Evolutionary conservation across 2,797 vertebrate species (phyloP).

Genomic region (Characodon lateralis): DNA sequence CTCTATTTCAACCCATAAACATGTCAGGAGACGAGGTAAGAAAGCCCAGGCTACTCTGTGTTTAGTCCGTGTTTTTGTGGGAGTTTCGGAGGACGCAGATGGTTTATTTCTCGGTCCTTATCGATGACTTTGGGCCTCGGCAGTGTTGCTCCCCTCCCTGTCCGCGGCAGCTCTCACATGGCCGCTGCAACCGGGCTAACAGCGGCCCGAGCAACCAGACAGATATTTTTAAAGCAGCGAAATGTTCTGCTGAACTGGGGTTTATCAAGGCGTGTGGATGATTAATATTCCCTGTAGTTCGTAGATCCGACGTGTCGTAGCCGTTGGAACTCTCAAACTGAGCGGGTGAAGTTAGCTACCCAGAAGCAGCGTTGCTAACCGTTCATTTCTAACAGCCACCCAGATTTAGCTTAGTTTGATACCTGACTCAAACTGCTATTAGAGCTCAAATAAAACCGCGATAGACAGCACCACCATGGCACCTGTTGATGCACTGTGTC

Average conservation of each 20-base stretch:
- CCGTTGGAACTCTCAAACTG: neutral
- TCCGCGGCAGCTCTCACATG: slow-evolving; percentile 69
- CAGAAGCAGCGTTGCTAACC: slow-evolving; percentile 37
- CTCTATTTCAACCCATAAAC: slow-evolving; percentile 35
- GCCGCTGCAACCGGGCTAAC: slow-evolving; percentile 44
- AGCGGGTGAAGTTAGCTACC: neutral
- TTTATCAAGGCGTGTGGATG: rapidly evolving
- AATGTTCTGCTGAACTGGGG: rapidly evolving
- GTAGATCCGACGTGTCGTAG: neutral
- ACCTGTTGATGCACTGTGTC: neutral
- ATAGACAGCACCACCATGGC: neutral
- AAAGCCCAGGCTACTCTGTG: rapidly evolving
- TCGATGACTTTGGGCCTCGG: slow-evolving; percentile 67
- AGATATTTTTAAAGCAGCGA: neutral
- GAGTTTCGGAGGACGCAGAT: neutral
- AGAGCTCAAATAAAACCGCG: neutral
- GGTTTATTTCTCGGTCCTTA: neutral
- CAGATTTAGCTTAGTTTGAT: neutral
- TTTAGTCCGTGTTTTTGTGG: rapidly evolving
- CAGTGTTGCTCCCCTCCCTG: slow-evolving; percentile 38
- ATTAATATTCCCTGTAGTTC: rapidly evolving
- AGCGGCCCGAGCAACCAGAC: neutral
- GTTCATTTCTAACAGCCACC: neutral
- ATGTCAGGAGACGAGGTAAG: slow-evolving; percentile 84
- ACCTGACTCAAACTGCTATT: neutral